Base-by-base conservation (phyloP, 2,113 vertebrate species). In the Sceloporus tristichus region DNA sequence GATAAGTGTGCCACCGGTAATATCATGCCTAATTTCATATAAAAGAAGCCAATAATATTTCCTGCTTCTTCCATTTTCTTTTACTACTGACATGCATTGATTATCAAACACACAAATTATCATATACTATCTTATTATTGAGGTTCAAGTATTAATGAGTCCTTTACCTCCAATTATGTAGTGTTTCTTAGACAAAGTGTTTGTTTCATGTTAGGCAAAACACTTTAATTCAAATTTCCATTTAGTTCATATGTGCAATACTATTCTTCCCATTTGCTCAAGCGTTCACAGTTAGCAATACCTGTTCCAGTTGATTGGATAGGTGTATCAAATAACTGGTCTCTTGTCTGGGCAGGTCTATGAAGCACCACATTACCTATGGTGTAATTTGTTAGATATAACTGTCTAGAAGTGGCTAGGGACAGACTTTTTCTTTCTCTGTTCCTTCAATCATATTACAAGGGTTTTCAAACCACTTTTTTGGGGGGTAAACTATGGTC, bases 1-100 rank as follows among this genome's bases (percentile, higher is more conserved):
- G 56, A 85, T 85, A 74, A 87, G n/a, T 89, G 71, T 54, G 81
- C 7, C n/a, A 65, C 48, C 71, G 82, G 7, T 71, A 90, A 88
- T 38, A n/a, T 71, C 21, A 79, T 56, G 77, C 48, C 14, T 79
- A 23, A 71, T 18, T 87, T 80, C 66, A 56, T 87, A 29, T 42
- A 40, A 73, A 27, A 80, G 66, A 80, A 38, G 11, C 21, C 2
- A 56, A 40, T 2, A 79, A 21, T 38, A 79, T 56, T 16, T 79
- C 23, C 42, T 59, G 23, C 4, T 54, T 68, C 13, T 40, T 6
- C 9, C 11, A 18, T 73, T 68, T 66, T 23, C n/a, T 23, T 66
- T 40, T 40, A 13, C 1, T 11, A 70, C 48, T 19, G 27, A 8
- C 62, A 14, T 19, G 8, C 38, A 38, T 68, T 65, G 48, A 65